Percentiles rank a stretch among this genome's conserved stretches.
Conservation (phyloP, 2,113 vertebrate genomes). For the Microcebus ravelobensis region DNA sequence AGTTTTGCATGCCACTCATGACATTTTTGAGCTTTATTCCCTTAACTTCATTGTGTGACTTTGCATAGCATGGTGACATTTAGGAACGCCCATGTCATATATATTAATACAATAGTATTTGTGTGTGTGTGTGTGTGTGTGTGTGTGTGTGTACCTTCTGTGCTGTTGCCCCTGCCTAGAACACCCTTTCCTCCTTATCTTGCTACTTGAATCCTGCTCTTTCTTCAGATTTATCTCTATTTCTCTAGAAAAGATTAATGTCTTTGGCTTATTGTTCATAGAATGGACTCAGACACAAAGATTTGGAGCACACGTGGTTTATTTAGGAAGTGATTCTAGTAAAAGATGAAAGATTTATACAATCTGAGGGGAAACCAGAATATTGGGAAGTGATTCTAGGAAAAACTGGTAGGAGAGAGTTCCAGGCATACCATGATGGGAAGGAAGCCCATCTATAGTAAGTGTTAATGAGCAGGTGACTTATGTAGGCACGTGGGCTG, state of each 20-base stretch:
- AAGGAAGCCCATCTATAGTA: not conserved
- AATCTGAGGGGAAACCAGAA: too few relatives aligned
- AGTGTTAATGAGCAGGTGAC: not conserved
- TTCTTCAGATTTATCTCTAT: not conserved
- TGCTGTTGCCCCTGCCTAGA: not conserved
- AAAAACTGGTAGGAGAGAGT: too few relatives aligned
- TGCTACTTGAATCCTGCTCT: not conserved
- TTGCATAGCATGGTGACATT: not conserved
- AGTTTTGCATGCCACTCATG: not conserved
- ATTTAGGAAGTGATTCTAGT: not conserved
- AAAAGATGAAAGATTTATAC: not conserved
- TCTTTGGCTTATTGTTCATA: not conserved
- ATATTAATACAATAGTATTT: not conserved
- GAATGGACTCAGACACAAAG: not conserved
- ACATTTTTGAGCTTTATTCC: not conserved
- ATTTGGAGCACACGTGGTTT: not conserved
- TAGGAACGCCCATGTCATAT: not conserved
- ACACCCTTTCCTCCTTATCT: not conserved
- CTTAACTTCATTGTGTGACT: not conserved
- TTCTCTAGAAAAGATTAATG: not conserved
- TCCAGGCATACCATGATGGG: not conserved
- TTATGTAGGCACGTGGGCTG: too few relatives aligned
- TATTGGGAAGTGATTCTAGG: not conserved
- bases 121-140: fast-evolving
- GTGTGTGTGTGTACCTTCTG: fast-evolving